Conservation (phyloP, 2,888 invertebrate genomes). For the Fissipunctia ypsillon region DNA sequence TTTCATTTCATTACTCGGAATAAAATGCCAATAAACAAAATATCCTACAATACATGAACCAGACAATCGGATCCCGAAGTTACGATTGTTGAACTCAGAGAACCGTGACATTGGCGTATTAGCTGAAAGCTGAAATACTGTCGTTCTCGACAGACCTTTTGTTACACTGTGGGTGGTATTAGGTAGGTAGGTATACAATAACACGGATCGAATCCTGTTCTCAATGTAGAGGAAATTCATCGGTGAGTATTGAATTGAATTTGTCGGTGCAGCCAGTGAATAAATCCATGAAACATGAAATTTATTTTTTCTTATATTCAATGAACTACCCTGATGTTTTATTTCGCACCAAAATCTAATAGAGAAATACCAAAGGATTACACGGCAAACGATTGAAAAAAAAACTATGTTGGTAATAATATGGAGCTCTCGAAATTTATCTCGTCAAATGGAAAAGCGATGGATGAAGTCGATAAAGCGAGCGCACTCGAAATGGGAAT, state of each 20-base stretch:
- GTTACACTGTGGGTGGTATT: neutral
- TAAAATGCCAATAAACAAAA: neutral
- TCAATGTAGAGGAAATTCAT: neutral
- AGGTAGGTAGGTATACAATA: neutral
- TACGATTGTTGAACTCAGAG: neutral
- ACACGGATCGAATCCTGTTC: neutral
- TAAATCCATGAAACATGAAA: too few species aligned
- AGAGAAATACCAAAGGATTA: neutral
- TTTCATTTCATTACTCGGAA: neutral
- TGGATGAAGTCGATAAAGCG: neutral
- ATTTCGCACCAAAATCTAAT: neutral
- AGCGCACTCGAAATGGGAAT: neutral
- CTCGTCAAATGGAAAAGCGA: neutral
- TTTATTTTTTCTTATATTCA: neutral
- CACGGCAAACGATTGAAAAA: neutral
- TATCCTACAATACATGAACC: neutral
- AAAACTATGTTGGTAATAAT: neutral
- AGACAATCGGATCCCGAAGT: neutral
- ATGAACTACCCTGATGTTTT: neutral
- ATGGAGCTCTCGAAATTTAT: neutral
- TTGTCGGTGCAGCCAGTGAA: neutral
- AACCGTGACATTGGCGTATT: constrained; percentile 1
- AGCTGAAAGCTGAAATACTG: constrained; percentile 4
- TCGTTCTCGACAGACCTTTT: neutral
- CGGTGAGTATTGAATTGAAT: neutral